These are phyloP conservation scores for Drymonia ruficornis DNA, from an alignment of 2,888 invertebrate genomes.

Conservation along the genomic window DNA sequence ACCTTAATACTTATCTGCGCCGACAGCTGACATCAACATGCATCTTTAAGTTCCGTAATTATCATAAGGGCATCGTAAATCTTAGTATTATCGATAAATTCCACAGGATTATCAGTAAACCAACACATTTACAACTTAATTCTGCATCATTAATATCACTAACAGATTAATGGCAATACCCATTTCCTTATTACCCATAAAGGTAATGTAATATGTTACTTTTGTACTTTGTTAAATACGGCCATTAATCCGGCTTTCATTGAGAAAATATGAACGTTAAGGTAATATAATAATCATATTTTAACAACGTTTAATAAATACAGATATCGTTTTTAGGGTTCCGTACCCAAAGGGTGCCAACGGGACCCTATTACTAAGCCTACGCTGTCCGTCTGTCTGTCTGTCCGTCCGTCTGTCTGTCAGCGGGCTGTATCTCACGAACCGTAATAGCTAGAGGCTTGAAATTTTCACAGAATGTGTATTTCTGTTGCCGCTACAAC, in stretches of 20 bases:
- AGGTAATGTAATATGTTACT: background rate
- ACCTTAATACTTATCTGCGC: background rate
- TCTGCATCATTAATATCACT: constrained; percentile 8
- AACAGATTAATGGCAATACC: constrained; percentile 13
- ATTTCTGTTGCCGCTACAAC: too few species aligned
- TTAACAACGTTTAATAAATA: too few species aligned
- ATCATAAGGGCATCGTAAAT: constrained; percentile 9
- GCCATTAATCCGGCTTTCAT: background rate
- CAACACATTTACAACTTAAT: constrained; percentile 10
- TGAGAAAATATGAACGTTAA: too few species aligned
- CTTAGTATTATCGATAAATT: background rate
- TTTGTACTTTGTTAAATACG: background rate
- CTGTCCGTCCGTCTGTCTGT: too few species aligned
- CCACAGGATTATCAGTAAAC: constrained; percentile 10
- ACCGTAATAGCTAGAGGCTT: too few species aligned
- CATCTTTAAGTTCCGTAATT: constrained; percentile 12
- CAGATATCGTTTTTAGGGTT: too few species aligned
- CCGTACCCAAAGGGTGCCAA: too few species aligned
- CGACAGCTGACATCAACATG: background rate
- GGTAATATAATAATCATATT: too few species aligned
- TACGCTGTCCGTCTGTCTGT: too few species aligned
- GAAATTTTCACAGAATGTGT: too few species aligned
- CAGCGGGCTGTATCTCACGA: too few species aligned
- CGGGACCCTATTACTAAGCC: too few species aligned
- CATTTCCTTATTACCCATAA: constrained; percentile 10